phyloP scores from a whole-genome alignment of 2,113 vertebrate species.

The Mesembrinibis cayennensis region DNA sequence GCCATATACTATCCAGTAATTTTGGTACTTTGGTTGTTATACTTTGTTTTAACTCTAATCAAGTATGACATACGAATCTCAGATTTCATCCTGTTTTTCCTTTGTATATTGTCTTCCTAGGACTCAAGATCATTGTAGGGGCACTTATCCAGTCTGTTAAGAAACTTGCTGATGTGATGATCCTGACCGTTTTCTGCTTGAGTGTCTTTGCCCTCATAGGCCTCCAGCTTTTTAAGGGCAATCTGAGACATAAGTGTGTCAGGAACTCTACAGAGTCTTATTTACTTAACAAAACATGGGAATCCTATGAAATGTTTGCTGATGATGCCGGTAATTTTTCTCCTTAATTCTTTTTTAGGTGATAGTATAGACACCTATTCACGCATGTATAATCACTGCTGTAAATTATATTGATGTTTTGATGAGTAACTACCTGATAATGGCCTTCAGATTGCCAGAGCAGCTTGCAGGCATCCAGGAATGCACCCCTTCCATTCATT shows the following conservation, averaged over 20 bases:
- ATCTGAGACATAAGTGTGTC: constrained; percentile 89
- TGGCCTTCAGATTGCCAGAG: background rate
- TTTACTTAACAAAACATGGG: constrained; percentile 70
- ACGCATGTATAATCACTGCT: background rate
- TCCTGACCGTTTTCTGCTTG: constrained; percentile 93
- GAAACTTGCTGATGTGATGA: constrained; percentile 93
- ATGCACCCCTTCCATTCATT: background rate
- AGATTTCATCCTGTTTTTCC: background rate
- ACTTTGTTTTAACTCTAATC: background rate
- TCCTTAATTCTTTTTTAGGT: background rate
- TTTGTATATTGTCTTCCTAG: constrained; percentile 57
- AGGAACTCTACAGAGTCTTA: constrained; percentile 66
- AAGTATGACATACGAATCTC: background rate
- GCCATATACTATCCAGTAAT: background rate
- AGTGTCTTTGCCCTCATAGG: constrained; percentile 95
- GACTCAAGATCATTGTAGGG: constrained; percentile 93
- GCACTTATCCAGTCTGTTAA: constrained; percentile 95
- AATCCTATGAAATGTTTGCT: constrained; percentile 70
- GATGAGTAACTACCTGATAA: background rate
- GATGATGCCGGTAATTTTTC: constrained; percentile 66
- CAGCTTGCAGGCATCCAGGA: background rate
- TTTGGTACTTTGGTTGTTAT: background rate
- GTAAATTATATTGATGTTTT: background rate
- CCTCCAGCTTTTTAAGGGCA: constrained; percentile 97
- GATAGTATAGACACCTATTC: no score